Base-by-base conservation (phyloP, 2,888 invertebrate species). In the Dynastes maya region DNA sequence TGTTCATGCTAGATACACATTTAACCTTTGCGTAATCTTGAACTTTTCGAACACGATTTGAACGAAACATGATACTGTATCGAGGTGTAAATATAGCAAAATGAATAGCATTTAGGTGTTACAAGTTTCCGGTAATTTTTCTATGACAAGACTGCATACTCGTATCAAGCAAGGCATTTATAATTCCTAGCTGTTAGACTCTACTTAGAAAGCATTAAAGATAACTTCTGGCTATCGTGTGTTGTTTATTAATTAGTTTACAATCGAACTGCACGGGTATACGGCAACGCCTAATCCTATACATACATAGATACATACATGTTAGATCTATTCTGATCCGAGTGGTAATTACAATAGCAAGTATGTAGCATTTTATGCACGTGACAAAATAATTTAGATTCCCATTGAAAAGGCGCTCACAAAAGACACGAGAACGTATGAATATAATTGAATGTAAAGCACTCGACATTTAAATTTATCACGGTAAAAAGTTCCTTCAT, bases 401-500 rank as follows among this genome's bases (percentile, higher is more conserved):
- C 55, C 55, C 71, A 71, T 71, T 71, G 55, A 71, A 58, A 71
- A 55, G n/a, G 49, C 55, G 37, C 53, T 65, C 29, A 51, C 32
- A 65, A 76, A 45, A 65, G 65, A 29, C 76, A 75, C 74, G 76
- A 76, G 16, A 45, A 11, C 72, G 58, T 45, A 78, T 76, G 53
- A 64, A 65, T 45, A 45, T 65, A 76, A 76, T 76, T 65, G 76
- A 76, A 76, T 76, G 53, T 29, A 76, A 76, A 65, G 49, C 53
- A 76, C 40, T 51, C 76, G 76, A 76, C 76, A 76, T 76, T 76
- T 76, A 51, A 76, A 65, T 76, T 65, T 76, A 76, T 76, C 65
- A 65, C 37, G 22, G 65, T 76, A 76, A 76, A 76, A 76, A 65
- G 53, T 45, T 11, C 40, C 51, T 22, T 76, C 76, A 76, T 76